Percentiles rank a stretch among this genome's conserved stretches.
These are phyloP conservation scores for Bovichtus variegatus DNA, from an alignment of 2,797 vertebrate genomes.

Conservation along the genomic window DNA sequence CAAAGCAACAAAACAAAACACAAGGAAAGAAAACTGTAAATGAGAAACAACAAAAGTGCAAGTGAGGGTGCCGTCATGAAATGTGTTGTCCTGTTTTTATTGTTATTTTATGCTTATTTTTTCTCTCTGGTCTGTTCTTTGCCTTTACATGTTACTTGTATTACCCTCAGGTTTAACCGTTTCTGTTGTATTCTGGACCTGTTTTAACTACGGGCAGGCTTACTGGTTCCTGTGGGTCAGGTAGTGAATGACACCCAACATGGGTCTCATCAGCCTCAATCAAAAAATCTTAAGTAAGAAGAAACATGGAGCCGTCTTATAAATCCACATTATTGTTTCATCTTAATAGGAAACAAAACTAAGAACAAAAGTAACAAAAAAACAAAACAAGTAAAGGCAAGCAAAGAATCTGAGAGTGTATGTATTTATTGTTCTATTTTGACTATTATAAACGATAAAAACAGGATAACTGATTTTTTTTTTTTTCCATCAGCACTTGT, in stretches of 20 bases:
- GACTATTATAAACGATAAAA: constrained; percentile 1
- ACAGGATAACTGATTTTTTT: constrained; percentile 24
- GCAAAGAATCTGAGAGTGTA: neutral
- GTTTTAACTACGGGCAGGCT: neutral
- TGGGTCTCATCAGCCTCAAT: constrained; percentile 1
- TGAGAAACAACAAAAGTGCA: constrained; percentile 36
- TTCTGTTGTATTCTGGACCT: neutral
- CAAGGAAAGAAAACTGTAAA: constrained; percentile 47
- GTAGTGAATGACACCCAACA: constrained; percentile 1
- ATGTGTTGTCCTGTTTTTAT: constrained; percentile 26
- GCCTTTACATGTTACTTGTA: constrained; percentile 46
- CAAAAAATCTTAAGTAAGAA: neutral
- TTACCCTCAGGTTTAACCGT: neutral
- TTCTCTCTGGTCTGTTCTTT: constrained; percentile 27
- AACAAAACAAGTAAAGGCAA: constrained; percentile 49
- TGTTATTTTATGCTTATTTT: neutral
- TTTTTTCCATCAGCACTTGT: constrained; percentile 50
- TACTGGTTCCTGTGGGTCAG: neutral
- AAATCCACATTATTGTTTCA: neutral
- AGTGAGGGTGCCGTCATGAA: constrained; percentile 52
- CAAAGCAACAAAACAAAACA: constrained; percentile 50
- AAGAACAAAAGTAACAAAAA: neutral
- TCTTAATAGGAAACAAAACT: neutral
- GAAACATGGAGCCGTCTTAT: neutral
- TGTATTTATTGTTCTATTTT: neutral